These are phyloP conservation scores for Elephas maximus DNA, from an alignment of 2,113 vertebrate species.

Conservation along the genomic window DNA sequence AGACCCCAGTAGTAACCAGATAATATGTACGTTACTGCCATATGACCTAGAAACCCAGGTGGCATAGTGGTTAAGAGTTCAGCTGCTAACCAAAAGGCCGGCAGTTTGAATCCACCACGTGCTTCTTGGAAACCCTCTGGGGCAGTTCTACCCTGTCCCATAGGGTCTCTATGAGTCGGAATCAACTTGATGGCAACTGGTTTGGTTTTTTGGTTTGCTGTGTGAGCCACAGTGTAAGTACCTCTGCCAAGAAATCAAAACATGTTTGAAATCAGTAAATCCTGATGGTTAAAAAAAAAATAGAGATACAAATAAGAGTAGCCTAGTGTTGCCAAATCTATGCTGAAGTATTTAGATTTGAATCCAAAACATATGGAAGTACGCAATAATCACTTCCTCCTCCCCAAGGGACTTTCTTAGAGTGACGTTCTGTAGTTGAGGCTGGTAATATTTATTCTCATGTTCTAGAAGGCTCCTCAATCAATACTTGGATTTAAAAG, in stretches of 20 bases:
- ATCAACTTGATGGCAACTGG: too few species aligned
- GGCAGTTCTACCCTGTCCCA: too few species aligned
- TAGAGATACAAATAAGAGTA: not conserved
- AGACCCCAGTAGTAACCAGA: not conserved
- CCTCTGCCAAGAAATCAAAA: not conserved
- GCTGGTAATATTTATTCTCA: not conserved
- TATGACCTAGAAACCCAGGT: not conserved
- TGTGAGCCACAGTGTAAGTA: not conserved
- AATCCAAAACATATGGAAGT: not conserved
- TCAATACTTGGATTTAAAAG: not conserved
- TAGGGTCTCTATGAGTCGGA: too few species aligned
- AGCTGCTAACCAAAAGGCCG: too few species aligned
- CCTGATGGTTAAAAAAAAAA: constrained; percentile 35
- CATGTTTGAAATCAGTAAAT: not conserved
- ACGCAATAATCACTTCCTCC: not conserved
- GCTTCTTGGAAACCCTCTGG: too few species aligned
- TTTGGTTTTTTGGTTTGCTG: not conserved
- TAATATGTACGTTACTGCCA: not conserved
- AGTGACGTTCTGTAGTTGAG: not conserved
- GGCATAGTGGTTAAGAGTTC: too few species aligned
- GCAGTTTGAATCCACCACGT: too few species aligned
- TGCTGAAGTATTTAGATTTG: not conserved
- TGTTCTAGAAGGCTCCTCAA: not conserved
- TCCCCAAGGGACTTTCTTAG: not conserved
- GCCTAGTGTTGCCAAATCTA: not conserved